These are phyloP conservation scores for Euura lappo DNA, from an alignment of 1,140 invertebrate genomes.

Conservation along the genomic window DNA sequence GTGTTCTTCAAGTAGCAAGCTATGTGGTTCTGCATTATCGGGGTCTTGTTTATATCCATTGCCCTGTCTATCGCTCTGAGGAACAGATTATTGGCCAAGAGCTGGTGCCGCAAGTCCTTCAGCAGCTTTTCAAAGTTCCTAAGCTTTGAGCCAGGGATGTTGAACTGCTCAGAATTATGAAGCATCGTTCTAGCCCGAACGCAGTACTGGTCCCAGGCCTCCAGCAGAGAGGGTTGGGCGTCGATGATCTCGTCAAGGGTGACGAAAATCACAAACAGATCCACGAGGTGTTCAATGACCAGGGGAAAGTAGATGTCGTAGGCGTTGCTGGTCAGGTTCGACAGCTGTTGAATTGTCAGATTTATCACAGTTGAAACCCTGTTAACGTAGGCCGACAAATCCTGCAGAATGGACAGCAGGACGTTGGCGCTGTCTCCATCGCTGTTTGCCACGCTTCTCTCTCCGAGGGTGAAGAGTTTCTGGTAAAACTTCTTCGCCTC, in stretches of 20 bases:
- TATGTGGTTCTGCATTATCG: conserved; percentile 74
- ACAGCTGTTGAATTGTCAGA: conserved; percentile 47
- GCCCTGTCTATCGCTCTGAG: conserved; percentile 66
- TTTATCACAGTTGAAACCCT: conserved; percentile 46
- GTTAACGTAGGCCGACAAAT: conserved; percentile 60
- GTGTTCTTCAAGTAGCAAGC: conserved; percentile 72
- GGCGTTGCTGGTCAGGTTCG: conserved; percentile 39
- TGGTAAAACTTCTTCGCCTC: conserved; percentile 72
- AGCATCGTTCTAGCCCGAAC: conserved; percentile 72
- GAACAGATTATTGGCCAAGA: conserved; percentile 52
- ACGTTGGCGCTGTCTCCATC: conserved; percentile 37
- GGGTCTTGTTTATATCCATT: conserved; percentile 73
- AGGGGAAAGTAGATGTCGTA: conserved; percentile 52
- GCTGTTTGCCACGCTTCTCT: conserved; percentile 51
- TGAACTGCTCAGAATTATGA: conserved; percentile 71
- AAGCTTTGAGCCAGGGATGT: conserved; percentile 63
- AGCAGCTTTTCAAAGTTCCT: conserved; percentile 72
- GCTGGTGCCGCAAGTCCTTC: conserved; percentile 66
- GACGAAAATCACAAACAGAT: conserved; percentile 72
- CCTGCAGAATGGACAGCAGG: conserved; percentile 49
- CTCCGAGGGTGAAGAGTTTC: conserved; percentile 70
- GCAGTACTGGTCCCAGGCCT: conserved; percentile 76
- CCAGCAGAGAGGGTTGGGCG: conserved; percentile 64
- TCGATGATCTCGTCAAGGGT: conserved; percentile 76
- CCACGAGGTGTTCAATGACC: conserved; percentile 67